These are phyloP conservation scores for Heliocidaris erythrogramma DNA, from an alignment of 35 echinoderm and acorn worm species.

Conservation along the genomic window DNA sequence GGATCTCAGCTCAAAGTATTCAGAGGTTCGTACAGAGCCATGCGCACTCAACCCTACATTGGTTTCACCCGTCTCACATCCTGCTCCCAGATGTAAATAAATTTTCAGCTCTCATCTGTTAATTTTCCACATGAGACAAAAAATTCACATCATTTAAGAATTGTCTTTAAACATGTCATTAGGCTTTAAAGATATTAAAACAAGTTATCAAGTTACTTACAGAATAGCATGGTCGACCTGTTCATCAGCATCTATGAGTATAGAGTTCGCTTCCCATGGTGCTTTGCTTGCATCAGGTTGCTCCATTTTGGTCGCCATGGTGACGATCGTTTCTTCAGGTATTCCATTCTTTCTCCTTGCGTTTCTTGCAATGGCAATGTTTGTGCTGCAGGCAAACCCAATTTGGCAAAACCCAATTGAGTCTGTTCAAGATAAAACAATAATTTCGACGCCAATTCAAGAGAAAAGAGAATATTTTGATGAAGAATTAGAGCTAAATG, in stretches of 20 bases:
- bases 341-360: conserved; percentile 40
- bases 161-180: too few species aligned
- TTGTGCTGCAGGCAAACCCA: conserved; percentile 53
- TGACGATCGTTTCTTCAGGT: conserved; percentile 67
- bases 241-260: conserved; percentile 53
- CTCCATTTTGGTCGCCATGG: conserved; percentile 79
- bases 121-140: too few species aligned
- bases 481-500: neutral
- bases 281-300: conserved; percentile 66
- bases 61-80: too few species aligned
- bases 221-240: neutral
- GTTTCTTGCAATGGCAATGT: conserved; percentile 68
- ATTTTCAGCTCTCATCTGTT: too few species aligned
- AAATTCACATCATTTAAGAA: too few species aligned
- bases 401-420: conserved; percentile 74
- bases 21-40: too few species aligned
- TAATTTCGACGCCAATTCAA: too few species aligned
- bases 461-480: neutral
- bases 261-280: conserved; percentile 65
- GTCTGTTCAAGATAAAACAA: conserved; percentile 64
- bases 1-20: too few species aligned
- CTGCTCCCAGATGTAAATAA: too few species aligned
- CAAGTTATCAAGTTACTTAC: neutral
- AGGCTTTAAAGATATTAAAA: too few species aligned
- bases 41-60: too few species aligned